Evolutionary conservation across 2,797 vertebrate genomes (phyloP), one percentile per base, ranked within the genome.

Genomic region (Eutrigla gurnardus): DNA sequence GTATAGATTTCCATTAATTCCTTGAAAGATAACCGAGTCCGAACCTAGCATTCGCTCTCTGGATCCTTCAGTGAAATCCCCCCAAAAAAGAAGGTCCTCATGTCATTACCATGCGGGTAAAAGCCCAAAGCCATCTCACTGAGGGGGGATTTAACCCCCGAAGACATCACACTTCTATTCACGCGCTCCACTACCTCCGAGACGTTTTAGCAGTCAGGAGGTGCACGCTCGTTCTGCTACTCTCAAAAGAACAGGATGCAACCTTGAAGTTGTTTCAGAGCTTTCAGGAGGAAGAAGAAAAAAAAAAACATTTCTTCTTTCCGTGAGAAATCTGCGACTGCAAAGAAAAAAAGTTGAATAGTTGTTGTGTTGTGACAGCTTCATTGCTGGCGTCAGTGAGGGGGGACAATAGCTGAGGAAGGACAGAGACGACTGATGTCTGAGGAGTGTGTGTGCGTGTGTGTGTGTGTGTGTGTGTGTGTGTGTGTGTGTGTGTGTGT

Each of bases 231-330:
- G 67, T 62, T 77, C 78, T 58, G 73, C 73, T 65, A 2, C 53
- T 73, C 75, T 82, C 58, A 74, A 72, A 85, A 82, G 78, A 83
- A 84, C 72, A 81, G 71, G 82, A 89, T 72, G 76, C 52, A 84
- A 84, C 90, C 88, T 91, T 91, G 87, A 81, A 75, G 77, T 59
- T 78, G 65, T 78, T 83, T 81, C 72, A 81, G 40, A 76, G 73
- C 75, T 64, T 83, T 86, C 59, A 75, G 76, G 50, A 33, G 68
- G 25, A 80, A 17, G 59, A 14, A 59, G 14, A 46, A 35, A 71
- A 9, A 49, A 39, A 58, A 13, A 65, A 65, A 4, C 0, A n/a
- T 45, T 64, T 79, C n/a, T 72, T 72, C 25, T 65, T 65, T 67
- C 43, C 32, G 40, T 45, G 49, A 66, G 18, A 69, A 80, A 81